Base-by-base conservation (phyloP, 2,888 invertebrate species). In the Empis livida region DNA sequence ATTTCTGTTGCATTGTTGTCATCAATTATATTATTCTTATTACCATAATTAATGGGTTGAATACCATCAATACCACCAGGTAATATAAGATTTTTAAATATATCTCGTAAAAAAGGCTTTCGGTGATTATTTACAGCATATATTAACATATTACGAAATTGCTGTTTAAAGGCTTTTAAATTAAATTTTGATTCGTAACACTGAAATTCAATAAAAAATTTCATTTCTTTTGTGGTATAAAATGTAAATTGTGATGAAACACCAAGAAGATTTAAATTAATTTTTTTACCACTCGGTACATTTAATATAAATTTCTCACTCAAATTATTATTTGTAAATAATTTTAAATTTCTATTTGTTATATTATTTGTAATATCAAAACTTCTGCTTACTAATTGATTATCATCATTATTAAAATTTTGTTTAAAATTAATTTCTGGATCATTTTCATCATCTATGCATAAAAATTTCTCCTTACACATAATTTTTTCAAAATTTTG, bases 401-500 rank as follows among this genome's bases (percentile, higher is more conserved):
- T 27, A 35, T 35, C 35, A 35, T 35, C 8, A 35, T 32, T 13
- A 13, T 32, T 13, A 32, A 13, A 5, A 32, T 13, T n/a, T n/a
- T 35, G n/a, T n/a, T 53, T 50, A 1, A 50, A 50, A 2, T 53
- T 49, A 15, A 48, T 48, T 39, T 60, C 58, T 43, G 53, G 56
- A 50, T 57, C 58, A 31, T 65, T 62, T 47, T 65, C 67, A 52
- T 67, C 67, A 48, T 64, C 67, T 53, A 63, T 61, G 57, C 64
- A 64, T 61, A 62, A 58, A 47, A 67, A 62, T 55, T 67, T 66
- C 54, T 68, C 68, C 48, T 68, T 67, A 49, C 68, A 68, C 47
- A 67, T 63, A 51, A 68, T 68, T 54, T 68, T 68, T 53, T 68
- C 67, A 53, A 68, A 68, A 56, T 68, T 68, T 51, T 68, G 67